A percentile compares a stretch with the other conserved stretches of the same genome.
Conservation (phyloP, 2,113 vertebrate species). For the Plestiodon gilberti region DNA sequence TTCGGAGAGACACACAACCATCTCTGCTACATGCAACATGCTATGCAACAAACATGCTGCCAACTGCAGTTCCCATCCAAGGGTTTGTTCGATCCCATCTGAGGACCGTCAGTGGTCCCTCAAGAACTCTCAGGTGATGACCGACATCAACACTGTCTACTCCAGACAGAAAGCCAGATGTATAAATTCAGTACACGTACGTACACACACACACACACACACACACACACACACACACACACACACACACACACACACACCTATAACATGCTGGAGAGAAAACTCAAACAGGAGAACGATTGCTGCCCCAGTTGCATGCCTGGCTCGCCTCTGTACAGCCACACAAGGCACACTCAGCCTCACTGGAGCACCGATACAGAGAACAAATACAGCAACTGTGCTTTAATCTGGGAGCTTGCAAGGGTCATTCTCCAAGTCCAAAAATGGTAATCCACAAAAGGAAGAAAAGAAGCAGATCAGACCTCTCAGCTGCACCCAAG, state of each 20-base stretch:
- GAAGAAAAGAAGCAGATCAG: neutral
- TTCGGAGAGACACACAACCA: neutral
- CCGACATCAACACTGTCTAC: no score
- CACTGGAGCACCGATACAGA: neutral
- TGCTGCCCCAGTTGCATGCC: neutral
- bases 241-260: no score
- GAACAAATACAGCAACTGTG: neutral
- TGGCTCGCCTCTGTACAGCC: neutral
- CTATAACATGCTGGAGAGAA: no score
- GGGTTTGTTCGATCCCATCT: no score
- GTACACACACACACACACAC: no score
- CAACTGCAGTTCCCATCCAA: neutral
- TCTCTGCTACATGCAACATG: neutral
- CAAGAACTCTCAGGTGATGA: no score
- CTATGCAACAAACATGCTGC: neutral
- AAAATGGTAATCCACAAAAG: no score
- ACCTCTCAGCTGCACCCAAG: neutral
- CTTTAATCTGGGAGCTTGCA: neutral
- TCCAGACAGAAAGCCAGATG: no score
- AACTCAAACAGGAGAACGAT: no score
- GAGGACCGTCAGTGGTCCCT: neutral
- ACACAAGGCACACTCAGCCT: neutral
- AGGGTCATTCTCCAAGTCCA: neutral
- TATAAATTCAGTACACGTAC: no score
- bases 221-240: no score